Evolutionary conservation across 2,888 invertebrate species (phyloP).

Genomic region (Drosophila parthenogenetica): DNA sequence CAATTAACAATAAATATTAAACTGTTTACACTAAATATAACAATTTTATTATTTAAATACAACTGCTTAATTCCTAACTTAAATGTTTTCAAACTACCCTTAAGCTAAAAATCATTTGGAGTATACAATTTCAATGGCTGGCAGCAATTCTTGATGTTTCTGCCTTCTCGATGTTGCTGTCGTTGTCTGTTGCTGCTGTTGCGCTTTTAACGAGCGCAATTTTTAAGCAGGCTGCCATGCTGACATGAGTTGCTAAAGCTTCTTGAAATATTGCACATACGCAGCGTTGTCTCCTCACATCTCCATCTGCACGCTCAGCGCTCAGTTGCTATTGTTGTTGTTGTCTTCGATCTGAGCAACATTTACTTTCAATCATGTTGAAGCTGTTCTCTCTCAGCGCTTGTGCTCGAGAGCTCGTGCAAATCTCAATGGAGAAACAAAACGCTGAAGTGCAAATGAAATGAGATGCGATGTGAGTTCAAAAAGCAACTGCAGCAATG

Average conservation of each 20-base stretch:
- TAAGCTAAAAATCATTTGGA: background rate
- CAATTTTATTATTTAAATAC: too few species aligned
- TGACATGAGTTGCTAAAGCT: constrained; percentile 54
- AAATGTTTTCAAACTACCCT: too few species aligned
- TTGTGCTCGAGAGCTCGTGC: constrained; percentile 33
- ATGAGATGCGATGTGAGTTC: constrained; percentile 43
- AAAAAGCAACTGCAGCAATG: constrained; percentile 27
- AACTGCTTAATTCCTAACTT: too few species aligned
- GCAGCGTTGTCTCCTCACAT: constrained; percentile 29
- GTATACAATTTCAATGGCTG: constrained; percentile 17
- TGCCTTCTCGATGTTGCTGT: constrained; percentile 24
- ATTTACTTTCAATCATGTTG: constrained; percentile 68
- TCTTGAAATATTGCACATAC: constrained; percentile 68
- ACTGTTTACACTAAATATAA: too few species aligned
- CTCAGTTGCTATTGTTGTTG: constrained; percentile 10
- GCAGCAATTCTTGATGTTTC: constrained; percentile 38
- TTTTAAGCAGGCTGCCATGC: constrained; percentile 50
- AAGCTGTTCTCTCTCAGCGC: constrained; percentile 31
- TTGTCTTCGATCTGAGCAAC: constrained; percentile 52
- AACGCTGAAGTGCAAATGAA: constrained; percentile 67
- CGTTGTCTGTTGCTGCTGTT: constrained; percentile 39
- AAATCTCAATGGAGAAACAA: constrained; percentile 59
- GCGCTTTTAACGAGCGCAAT: constrained; percentile 62
- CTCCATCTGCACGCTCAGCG: constrained; percentile 3
- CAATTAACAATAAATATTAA: too few species aligned